phyloP scores from a whole-genome alignment of 2,113 vertebrate species.

The Bettongia penicillata region DNA sequence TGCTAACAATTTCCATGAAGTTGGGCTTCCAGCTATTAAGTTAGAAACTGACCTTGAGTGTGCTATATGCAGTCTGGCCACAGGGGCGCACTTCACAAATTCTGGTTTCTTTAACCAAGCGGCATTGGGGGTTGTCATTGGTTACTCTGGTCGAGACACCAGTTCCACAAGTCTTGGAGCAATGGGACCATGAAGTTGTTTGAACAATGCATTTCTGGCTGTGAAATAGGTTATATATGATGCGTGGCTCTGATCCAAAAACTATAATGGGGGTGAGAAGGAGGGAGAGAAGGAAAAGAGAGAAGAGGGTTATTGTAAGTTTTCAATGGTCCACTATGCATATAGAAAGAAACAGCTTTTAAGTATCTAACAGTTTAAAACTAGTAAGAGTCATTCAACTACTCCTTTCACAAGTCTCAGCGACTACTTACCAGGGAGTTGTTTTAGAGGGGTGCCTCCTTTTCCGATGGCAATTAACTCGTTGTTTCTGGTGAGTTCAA shows the following conservation, averaged over 20 bases:
- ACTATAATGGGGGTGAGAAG: conserved; percentile 73
- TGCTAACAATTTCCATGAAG: not conserved
- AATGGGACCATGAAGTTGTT: conserved; percentile 98
- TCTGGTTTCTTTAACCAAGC: conserved; percentile 94
- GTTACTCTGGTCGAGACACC: conserved; percentile 97
- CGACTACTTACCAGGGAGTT: conserved; percentile 91
- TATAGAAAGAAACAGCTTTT: not conserved
- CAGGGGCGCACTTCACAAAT: conserved; percentile 98
- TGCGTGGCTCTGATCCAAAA: conserved; percentile 85
- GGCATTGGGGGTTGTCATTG: conserved; percentile 95
- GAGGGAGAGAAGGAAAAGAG: conserved; percentile 36
- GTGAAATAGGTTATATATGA: conserved; percentile 84
- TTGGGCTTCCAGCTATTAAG: not conserved
- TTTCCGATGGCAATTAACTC: conserved; percentile 93
- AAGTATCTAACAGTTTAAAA: not conserved
- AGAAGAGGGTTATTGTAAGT: not conserved
- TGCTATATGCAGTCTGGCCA: conserved; percentile 90
- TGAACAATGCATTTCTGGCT: conserved; percentile 95
- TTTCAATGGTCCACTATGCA: conserved; percentile 17
- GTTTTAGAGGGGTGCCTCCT: conserved; percentile 87
- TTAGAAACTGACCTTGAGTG: conserved; percentile 91
- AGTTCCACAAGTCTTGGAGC: conserved; percentile 97
- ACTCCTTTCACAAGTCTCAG: not conserved
- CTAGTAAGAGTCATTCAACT: not conserved
- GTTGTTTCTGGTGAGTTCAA: conserved; percentile 93